phyloP scores from a whole-genome alignment of 2,797 vertebrate genomes.

The Microchirus variegatus region DNA sequence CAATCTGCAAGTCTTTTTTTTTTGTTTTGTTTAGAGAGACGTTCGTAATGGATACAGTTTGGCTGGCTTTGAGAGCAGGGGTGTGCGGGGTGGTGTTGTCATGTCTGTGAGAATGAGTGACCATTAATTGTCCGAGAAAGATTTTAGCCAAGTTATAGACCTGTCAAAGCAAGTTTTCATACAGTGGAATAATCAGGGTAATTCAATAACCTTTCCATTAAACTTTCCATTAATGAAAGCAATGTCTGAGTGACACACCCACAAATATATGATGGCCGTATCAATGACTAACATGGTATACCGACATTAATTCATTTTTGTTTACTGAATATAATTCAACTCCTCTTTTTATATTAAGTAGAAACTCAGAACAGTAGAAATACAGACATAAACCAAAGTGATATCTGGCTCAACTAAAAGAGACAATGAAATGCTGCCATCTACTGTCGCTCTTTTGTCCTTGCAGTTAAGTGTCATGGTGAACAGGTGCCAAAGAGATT shows the following conservation, averaged over 20 bases:
- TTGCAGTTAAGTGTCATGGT: conserved; percentile 17
- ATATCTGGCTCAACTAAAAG: background rate
- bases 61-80: conserved; percentile 20
- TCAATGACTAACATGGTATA: background rate
- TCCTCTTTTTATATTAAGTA: too few relatives aligned
- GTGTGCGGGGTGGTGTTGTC: background rate
- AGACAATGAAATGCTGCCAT: conserved; percentile 61
- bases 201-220: background rate
- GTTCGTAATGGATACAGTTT: conserved; percentile 55
- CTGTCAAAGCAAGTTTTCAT: background rate
- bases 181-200: background rate
- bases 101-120: background rate
- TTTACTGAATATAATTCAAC: too few relatives aligned
- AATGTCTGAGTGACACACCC: background rate
- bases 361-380: too few relatives aligned
- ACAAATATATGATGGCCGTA: background rate
- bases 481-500: conserved; percentile 1
- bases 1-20: conserved; percentile 64
- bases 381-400: background rate
- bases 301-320: background rate
- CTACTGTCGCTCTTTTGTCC: conserved; percentile 58
- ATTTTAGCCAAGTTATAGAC: background rate
- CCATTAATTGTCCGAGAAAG: background rate
- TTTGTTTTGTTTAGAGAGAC: conserved; percentile 24
- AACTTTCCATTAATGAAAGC: too few relatives aligned